Evolutionary conservation across 2,113 vertebrate genomes (phyloP), one percentile per base, ranked within the genome.

Genomic region (Anthoscopus minutus): DNA sequence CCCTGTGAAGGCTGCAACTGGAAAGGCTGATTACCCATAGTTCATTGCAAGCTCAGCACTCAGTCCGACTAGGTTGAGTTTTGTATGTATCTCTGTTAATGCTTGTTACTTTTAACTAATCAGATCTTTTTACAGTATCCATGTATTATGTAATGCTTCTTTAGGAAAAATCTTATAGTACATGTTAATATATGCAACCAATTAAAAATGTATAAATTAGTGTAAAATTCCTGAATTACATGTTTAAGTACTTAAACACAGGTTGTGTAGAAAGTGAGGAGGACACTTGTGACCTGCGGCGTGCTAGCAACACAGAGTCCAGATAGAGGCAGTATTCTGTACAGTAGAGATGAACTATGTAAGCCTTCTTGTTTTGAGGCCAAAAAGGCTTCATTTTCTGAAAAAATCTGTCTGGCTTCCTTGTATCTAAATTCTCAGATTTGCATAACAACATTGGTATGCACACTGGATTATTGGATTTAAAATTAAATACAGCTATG

Each of bases 41-140:
- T 97, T 95, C 97, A 96, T 97, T 91, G 96, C 97, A 98, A 97
- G 97, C 97, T 97, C 97, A 97, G 97, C 96, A 97, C 97, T 97
- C 97, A 82, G 97, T 97, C 93, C 42, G 64, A 95, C 91, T 97
- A 97, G 97, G 97, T 98, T 98, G 98, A 97, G 98, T 98, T 98
- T 98, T 98, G 98, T 98, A 98, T 97, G 98, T 98, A 97, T 97
- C 97, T 98, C 97, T 97, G 97, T 98, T 98, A 98, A 98, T 98
- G 98, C 98, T 99, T 98, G 97, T 98, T 98, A 98, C 98, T 98
- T 99, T 99, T 99, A 98, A 99, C 98, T 97, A 98, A 98, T 98
- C 98, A 97, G 97, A 98, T 98, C 97, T 98, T 99, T 98, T 98
- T 99, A 98, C 98, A 98, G 98, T 98, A 98, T 98, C 98, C 98